These are phyloP conservation scores for Metopia argyrocephala DNA, from an alignment of 2,888 invertebrate species.

Conservation along the genomic window DNA sequence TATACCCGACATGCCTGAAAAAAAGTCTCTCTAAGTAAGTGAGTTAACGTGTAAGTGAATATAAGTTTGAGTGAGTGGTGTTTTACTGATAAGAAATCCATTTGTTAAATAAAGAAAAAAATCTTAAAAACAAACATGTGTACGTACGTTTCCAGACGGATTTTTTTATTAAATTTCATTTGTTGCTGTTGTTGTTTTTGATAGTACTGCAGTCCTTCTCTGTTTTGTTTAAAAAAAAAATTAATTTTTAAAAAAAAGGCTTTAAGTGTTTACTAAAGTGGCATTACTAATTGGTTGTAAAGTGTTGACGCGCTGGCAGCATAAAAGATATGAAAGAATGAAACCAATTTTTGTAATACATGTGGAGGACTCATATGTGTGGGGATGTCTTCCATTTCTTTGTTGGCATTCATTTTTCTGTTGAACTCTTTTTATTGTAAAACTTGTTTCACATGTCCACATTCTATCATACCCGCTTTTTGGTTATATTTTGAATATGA, in stretches of 20 bases:
- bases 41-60: conserved; percentile 36
- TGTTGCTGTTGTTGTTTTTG: not conserved
- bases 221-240: conserved; percentile 15
- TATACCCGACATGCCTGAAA: no score
- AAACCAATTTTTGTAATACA: conserved; percentile 34
- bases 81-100: conserved; percentile 62
- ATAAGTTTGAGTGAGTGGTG: conserved; percentile 38
- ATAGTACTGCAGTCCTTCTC: not conserved
- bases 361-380: not conserved
- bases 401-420: no score
- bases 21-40: not conserved
- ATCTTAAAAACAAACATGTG: not conserved
- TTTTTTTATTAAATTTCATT: no score
- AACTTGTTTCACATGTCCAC: conserved; percentile 29
- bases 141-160: not conserved
- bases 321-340: conserved; percentile 51
- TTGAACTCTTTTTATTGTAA: conserved; percentile 9
- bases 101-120: conserved; percentile 61
- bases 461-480: not conserved
- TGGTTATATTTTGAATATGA: not conserved
- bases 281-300: conserved; percentile 65
- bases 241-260: conserved; percentile 35
- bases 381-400: not conserved
- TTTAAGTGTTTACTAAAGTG: conserved; percentile 64
- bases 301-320: conserved; percentile 61